Conservation (phyloP, 2,113 vertebrate species). For the Otolemur garnettii region DNA sequence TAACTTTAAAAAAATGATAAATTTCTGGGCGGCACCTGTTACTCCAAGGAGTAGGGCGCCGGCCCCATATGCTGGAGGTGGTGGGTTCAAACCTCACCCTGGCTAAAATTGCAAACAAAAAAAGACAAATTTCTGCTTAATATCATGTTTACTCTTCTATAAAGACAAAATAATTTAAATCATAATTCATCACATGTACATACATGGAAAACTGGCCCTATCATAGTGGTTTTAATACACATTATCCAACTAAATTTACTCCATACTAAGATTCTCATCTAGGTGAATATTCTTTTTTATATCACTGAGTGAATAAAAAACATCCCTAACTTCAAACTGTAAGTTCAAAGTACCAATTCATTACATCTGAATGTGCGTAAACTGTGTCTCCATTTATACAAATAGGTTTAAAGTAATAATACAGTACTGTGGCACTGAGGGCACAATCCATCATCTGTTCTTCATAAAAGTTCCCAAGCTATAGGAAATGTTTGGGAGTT, state of each 20-base stretch:
- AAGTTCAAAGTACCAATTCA: too few species aligned
- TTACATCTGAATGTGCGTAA: too few species aligned
- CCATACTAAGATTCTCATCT: neutral
- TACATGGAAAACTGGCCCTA: neutral
- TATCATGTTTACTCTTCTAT: neutral
- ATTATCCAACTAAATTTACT: neutral
- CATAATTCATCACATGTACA: neutral
- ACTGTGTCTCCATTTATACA: neutral
- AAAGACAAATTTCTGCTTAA: neutral
- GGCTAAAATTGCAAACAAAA: too few species aligned
- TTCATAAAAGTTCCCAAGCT: conserved; percentile 36
- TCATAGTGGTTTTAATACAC: neutral
- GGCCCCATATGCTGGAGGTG: too few species aligned
- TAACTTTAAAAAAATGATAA: neutral
- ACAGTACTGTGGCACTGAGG: neutral
- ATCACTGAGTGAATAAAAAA: neutral
- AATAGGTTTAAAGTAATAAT: conserved; percentile 22
- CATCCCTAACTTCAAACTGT: neutral
- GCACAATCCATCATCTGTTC: conserved; percentile 63
- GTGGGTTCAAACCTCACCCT: too few species aligned
- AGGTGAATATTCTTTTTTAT: conserved; percentile 8
- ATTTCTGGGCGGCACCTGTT: neutral
- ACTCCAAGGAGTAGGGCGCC: too few species aligned
- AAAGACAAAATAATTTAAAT: neutral
- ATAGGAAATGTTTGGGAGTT: conserved; percentile 57